Conservation (phyloP, 2,888 invertebrate genomes). For the Piscicola geometra region DNA sequence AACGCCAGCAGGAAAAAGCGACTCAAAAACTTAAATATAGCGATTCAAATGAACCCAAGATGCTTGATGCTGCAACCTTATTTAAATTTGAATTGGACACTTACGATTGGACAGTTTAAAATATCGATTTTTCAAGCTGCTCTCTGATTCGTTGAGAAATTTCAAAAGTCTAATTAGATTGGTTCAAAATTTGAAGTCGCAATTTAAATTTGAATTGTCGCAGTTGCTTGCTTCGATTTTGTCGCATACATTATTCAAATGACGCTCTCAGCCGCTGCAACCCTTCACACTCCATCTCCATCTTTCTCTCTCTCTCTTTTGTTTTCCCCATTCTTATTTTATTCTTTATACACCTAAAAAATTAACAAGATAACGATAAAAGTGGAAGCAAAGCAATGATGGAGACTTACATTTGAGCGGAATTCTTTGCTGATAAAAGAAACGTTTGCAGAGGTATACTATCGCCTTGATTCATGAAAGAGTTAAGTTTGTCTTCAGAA, state of each 20-base stretch:
- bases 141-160: slow-evolving; percentile 1
- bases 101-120: slow-evolving; percentile 9
- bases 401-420: neutral
- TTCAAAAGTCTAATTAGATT: slow-evolving; percentile 15
- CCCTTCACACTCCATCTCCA: neutral
- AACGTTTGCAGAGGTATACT: neutral
- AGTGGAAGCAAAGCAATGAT: neutral
- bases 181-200: slow-evolving; percentile 13
- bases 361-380: neutral
- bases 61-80: neutral
- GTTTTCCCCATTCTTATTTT: too few relatives aligned
- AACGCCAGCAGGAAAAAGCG: too few relatives aligned
- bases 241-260: slow-evolving; percentile 3
- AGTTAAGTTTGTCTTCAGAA: slow-evolving; percentile 2
- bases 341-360: neutral
- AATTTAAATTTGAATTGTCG: neutral
- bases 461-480: neutral
- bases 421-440: neutral
- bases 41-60: neutral
- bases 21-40: too few relatives aligned
- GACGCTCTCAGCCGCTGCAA: neutral
- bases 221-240: neutral
- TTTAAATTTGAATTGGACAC: neutral
- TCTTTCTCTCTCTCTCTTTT: too few relatives aligned
- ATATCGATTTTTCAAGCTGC: slow-evolving; percentile 13